A percentile compares a stretch with the other conserved stretches of the same genome.
Conservation (phyloP, 2,888 invertebrate species). For the Drosophila melanosoma region DNA sequence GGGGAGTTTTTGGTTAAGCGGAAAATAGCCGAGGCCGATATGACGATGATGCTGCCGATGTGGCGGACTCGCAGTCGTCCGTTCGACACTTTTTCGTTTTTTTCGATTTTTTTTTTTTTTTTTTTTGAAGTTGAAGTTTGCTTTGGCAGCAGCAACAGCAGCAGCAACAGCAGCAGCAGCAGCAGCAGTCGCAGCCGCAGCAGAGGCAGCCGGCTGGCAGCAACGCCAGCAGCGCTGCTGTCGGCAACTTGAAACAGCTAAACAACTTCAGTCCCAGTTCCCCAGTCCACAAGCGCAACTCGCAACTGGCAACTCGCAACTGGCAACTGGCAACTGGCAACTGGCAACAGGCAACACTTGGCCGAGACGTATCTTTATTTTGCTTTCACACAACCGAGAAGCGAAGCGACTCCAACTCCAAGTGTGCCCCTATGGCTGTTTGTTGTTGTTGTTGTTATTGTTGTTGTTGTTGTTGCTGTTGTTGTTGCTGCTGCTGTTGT, state of each 20-base stretch:
- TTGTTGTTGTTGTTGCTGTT: constrained; percentile 31
- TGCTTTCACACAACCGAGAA: constrained; percentile 66
- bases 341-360: constrained; percentile 70
- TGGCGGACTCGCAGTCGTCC: constrained; percentile 39
- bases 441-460: constrained; percentile 19
- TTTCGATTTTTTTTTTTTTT: constrained; percentile 51
- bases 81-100: constrained; percentile 76
- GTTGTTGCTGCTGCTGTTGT: constrained; percentile 32
- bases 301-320: constrained; percentile 44
- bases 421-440: constrained; percentile 61
- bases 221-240: constrained; percentile 68
- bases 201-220: constrained; percentile 22
- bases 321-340: constrained; percentile 40
- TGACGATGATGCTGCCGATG: constrained; percentile 71
- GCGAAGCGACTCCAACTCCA: constrained; percentile 42
- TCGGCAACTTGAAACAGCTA: constrained; percentile 73
- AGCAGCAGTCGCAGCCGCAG: constrained; percentile 35
- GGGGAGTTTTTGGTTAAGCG: constrained; percentile 73
- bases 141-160: constrained; percentile 56
- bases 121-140: constrained; percentile 67
- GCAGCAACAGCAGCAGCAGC: constrained; percentile 49
- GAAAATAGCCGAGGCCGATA: constrained; percentile 72
- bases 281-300: constrained; percentile 47
- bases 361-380: constrained; percentile 78
- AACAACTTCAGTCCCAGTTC: constrained; percentile 68